Evolutionary conservation across 1,140 invertebrate species (phyloP).

Genomic region (Platyura marginata): DNA sequence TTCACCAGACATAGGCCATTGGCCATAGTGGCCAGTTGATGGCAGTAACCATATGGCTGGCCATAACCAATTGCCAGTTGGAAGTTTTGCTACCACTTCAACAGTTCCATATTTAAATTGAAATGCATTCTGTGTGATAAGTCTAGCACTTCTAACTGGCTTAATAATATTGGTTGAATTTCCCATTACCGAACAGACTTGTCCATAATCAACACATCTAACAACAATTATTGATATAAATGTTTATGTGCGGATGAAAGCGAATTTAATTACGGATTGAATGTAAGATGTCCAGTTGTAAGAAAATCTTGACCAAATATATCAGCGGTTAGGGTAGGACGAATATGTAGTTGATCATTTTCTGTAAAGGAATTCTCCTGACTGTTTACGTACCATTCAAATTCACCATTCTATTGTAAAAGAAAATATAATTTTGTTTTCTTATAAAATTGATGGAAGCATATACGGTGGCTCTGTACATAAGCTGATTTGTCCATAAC

Average conservation of each 20-base stretch:
- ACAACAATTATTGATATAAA: no score
- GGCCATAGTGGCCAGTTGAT: background rate
- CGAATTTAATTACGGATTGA: no score
- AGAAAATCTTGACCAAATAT: constrained; percentile 26
- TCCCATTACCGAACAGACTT: no score
- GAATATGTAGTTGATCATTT: constrained; percentile 29
- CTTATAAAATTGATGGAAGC: no score
- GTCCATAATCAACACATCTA: no score
- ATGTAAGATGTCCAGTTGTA: constrained; percentile 17
- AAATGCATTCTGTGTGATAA: constrained; percentile 30
- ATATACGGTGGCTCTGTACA: no score
- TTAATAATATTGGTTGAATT: constrained; percentile 15
- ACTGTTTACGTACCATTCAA: constrained; percentile 34
- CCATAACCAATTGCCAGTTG: constrained; percentile 46
- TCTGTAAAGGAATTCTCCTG: constrained; percentile 28
- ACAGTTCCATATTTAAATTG: constrained; percentile 37
- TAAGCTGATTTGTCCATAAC: no score
- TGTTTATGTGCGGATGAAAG: no score
- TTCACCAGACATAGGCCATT: constrained; percentile 9
- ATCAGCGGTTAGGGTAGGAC: constrained; percentile 29
- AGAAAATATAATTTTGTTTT: no score
- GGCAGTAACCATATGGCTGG: constrained; percentile 24
- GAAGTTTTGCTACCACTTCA: constrained; percentile 42
- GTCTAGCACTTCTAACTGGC: constrained; percentile 31
- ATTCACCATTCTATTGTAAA: constrained; percentile 43